A percentile compares a stretch with the other conserved stretches of the same genome.
Evolutionary conservation across 2,797 vertebrate genomes (phyloP).

Genomic region (Buceros bicornis): DNA sequence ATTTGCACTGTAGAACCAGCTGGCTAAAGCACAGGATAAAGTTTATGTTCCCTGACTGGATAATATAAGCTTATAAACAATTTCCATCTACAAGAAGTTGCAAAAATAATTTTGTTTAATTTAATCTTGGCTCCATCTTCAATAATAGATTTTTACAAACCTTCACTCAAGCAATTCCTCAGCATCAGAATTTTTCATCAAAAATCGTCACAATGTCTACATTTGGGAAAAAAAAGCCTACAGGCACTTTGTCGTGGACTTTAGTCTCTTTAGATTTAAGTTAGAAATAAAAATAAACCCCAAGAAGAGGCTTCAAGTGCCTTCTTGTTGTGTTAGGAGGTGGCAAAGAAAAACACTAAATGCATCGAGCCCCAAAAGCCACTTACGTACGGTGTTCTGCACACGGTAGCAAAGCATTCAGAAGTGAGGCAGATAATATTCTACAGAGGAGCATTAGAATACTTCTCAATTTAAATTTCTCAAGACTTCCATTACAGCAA

Average conservation of each 20-base stretch:
- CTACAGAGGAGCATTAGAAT: constrained; percentile 70
- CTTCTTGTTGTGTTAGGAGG: constrained; percentile 33
- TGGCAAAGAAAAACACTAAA: constrained; percentile 27
- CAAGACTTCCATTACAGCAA: constrained; percentile 62
- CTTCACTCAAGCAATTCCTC: neutral
- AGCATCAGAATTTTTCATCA: neutral
- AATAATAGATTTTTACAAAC: constrained; percentile 1
- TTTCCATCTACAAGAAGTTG: neutral
- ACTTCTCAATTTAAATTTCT: constrained; percentile 70
- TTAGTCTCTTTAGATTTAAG: constrained; percentile 19
- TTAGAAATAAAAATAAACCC: constrained; percentile 29
- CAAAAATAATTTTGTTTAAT: constrained; percentile 35
- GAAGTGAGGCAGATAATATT: constrained; percentile 50
- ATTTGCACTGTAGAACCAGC: neutral
- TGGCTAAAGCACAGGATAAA: constrained; percentile 10
- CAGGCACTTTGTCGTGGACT: neutral
- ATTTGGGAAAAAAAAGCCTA: neutral
- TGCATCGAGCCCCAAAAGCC: neutral
- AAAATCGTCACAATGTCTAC: neutral
- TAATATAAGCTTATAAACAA: constrained; percentile 40
- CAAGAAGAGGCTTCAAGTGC: constrained; percentile 35
- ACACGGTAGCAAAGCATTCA: constrained; percentile 40
- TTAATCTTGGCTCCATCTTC: neutral
- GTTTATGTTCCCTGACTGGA: constrained; percentile 46
- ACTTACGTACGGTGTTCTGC: constrained; percentile 63